These are phyloP conservation scores for Araneus ventricosus DNA, from an alignment of 1,140 invertebrate species.

Conservation along the genomic window DNA sequence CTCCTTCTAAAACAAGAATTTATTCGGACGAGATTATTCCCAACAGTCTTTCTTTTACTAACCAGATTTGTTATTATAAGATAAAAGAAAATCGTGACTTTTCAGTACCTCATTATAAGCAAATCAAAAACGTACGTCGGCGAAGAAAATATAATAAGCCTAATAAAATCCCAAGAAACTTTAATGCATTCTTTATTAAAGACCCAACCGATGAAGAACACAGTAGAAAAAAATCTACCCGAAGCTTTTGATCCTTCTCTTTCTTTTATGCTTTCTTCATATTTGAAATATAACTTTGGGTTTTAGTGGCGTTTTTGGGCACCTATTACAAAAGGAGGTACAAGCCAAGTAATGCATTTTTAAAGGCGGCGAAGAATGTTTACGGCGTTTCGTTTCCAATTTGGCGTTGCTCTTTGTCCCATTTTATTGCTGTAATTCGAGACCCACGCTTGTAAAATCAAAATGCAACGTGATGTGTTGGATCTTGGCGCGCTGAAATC, in stretches of 20 bases:
- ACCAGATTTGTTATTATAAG: neutral
- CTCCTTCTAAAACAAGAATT: too few relatives aligned
- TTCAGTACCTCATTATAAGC: neutral
- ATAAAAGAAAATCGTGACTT: neutral
- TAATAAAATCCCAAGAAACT: slow-evolving; percentile 2
- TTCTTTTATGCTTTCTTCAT: slow-evolving; percentile 8
- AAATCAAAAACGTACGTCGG: neutral
- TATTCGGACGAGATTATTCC: too few relatives aligned
- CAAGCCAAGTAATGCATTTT: slow-evolving; percentile 46
- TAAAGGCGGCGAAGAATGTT: neutral
- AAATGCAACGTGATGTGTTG: neutral
- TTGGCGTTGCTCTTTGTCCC: neutral
- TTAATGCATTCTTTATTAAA: slow-evolving; percentile 46
- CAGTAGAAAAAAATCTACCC: neutral
- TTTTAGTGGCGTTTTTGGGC: neutral
- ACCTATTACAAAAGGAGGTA: neutral
- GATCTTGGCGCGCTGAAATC: neutral
- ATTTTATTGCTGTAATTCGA: slow-evolving; percentile 28
- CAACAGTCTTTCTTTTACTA: neutral
- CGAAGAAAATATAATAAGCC: neutral
- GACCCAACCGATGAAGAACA: neutral
- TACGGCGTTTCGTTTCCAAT: neutral
- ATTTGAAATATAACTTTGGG: slow-evolving; percentile 4
- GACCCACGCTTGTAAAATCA: neutral
- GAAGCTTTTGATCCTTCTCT: slow-evolving; percentile 7